Evolutionary conservation across 2,113 vertebrate species (phyloP).

Genomic region (Burhinus bistriatus): DNA sequence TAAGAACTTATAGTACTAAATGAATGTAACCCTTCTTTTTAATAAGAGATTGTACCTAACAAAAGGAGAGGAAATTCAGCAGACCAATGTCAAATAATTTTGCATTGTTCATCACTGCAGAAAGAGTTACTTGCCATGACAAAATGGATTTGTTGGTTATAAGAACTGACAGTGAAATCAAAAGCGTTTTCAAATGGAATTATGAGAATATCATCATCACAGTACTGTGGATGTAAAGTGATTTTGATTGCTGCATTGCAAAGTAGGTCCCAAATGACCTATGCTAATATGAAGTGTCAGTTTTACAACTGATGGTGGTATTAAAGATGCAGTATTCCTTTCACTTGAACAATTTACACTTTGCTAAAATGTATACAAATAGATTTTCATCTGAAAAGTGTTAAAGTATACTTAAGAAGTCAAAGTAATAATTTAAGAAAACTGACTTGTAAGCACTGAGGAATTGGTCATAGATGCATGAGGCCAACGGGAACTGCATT

Average conservation of each 20-base stretch:
- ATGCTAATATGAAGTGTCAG: constrained; percentile 42
- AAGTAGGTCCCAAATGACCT: constrained; percentile 18
- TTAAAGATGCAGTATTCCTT: constrained; percentile 14
- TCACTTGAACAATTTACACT: neutral
- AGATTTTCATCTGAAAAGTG: neutral
- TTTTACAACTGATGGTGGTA: neutral
- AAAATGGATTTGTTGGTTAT: constrained; percentile 56
- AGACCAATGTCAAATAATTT: neutral
- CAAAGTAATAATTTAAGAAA: neutral
- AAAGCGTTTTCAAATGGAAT: constrained; percentile 55
- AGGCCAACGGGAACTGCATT: neutral
- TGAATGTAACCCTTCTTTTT: neutral
- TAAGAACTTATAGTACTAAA: neutral
- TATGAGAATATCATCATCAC: neutral
- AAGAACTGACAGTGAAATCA: constrained; percentile 51
- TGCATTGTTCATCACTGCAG: neutral
- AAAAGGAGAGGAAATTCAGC: neutral
- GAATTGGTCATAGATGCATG: neutral
- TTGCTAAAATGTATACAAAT: neutral
- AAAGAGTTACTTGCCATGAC: constrained; percentile 21
- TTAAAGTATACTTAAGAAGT: neutral
- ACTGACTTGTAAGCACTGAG: neutral
- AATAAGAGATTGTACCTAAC: neutral
- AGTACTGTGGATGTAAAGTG: constrained; percentile 11
- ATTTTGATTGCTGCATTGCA: constrained; percentile 44